Evolutionary conservation across 1,140 invertebrate species (phyloP).

Genomic region (Physella acuta): DNA sequence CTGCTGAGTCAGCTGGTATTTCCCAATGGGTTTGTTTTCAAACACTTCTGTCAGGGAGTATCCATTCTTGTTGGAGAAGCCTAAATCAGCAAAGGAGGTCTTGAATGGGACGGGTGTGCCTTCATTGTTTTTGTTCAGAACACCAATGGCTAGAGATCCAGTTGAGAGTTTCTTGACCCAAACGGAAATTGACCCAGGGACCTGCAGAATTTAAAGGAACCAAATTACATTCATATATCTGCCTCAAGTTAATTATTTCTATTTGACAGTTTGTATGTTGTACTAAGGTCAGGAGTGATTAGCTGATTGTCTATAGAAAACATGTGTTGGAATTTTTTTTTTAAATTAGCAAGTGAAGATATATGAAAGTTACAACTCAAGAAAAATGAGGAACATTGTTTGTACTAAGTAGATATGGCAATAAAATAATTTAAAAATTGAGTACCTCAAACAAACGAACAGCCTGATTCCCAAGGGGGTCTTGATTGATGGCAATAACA

Average conservation of each 20-base stretch:
- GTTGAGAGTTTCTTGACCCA: slow-evolving; percentile 44
- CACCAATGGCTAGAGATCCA: slow-evolving; percentile 39
- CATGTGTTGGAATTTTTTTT: no score
- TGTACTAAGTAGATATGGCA: not conserved
- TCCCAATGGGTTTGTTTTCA: slow-evolving; percentile 62
- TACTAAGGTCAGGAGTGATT: no score
- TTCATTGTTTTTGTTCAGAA: slow-evolving; percentile 39
- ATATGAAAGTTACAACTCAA: not conserved
- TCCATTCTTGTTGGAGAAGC: slow-evolving; percentile 74
- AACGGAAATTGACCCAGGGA: slow-evolving; percentile 30
- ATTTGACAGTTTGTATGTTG: no score
- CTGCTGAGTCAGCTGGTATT: slow-evolving; percentile 79
- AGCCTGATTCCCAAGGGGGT: slow-evolving; percentile 85
- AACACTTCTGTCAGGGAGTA: slow-evolving; percentile 76
- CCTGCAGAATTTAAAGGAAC: no score
- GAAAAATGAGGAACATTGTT: not conserved
- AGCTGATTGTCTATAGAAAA: no score
- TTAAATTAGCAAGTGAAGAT: no score
- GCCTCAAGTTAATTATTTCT: no score
- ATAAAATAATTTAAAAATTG: not conserved
- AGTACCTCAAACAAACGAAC: slow-evolving; percentile 26
- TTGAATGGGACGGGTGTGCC: slow-evolving; percentile 32
- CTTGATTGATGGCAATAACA: slow-evolving; percentile 94
- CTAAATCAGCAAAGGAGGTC: slow-evolving; percentile 73
- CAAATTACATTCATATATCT: no score